Conservation (phyloP, 2,113 vertebrate species). For the Melanostigma gelatinosum region DNA sequence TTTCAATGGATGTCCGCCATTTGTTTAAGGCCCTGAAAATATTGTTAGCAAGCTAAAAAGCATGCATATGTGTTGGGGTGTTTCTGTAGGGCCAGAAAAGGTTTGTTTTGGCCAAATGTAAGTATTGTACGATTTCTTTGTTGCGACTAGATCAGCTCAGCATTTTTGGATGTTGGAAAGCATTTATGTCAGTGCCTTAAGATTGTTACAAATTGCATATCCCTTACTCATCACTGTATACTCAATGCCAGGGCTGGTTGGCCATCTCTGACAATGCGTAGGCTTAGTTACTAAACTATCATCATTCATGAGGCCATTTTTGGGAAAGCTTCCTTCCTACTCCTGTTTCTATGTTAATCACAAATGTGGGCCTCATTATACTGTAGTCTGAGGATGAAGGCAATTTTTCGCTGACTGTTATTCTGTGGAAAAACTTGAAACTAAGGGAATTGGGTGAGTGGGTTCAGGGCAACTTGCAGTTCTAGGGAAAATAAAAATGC, state of each 20-base stretch:
- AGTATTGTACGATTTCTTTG: constrained; percentile 9
- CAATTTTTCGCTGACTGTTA: constrained; percentile 31
- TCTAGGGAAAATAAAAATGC: constrained; percentile 8
- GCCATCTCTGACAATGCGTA: constrained; percentile 29
- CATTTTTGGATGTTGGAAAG: constrained; percentile 22
- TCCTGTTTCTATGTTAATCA: constrained; percentile 51
- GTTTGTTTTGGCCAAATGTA: background rate
- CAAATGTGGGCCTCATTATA: constrained; percentile 38
- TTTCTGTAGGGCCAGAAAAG: background rate
- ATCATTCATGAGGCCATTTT: constrained; percentile 46
- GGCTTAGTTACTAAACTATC: constrained; percentile 51
- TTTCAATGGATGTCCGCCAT: background rate
- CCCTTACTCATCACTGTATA: constrained; percentile 55
- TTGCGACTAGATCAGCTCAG: constrained; percentile 16
- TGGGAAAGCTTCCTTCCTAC: constrained; percentile 45
- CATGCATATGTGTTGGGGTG: background rate
- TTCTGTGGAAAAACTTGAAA: constrained; percentile 6
- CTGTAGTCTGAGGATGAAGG: background rate
- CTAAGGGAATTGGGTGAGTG: constrained; percentile 7
- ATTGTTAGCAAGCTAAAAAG: background rate
- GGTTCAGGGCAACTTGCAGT: constrained; percentile 18
- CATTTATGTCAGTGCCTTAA: constrained; percentile 41
- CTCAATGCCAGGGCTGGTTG: constrained; percentile 26
- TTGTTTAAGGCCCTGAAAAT: background rate
- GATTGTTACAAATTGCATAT: constrained; percentile 46